phyloP scores from a whole-genome alignment of 2,888 invertebrate genomes.

The Orthonevra nobilis region DNA sequence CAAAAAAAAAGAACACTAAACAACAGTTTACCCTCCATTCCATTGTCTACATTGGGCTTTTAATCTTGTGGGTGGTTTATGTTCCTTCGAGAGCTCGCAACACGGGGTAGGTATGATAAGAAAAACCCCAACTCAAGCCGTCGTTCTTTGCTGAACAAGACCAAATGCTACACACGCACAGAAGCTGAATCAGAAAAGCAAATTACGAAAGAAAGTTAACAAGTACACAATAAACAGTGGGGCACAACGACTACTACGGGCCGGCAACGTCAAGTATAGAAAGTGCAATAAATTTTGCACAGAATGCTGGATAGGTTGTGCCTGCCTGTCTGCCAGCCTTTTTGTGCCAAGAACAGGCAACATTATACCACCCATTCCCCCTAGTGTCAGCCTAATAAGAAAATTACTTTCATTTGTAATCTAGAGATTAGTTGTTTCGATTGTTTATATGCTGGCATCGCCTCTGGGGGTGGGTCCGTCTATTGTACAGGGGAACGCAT shows the following conservation, averaged over 20 bases:
- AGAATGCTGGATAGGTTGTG: constrained; percentile 35
- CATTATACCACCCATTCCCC: no score
- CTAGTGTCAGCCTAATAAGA: constrained; percentile 33
- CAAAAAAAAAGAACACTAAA: constrained; percentile 9
- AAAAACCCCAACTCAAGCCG: not conserved
- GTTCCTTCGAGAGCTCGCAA: constrained; percentile 50
- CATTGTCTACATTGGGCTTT: constrained; percentile 79
- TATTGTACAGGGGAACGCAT: constrained; percentile 15
- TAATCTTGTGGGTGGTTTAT: constrained; percentile 78
- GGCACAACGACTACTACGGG: not conserved
- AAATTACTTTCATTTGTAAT: constrained; percentile 67
- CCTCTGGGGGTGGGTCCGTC: not conserved
- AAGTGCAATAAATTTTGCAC: constrained; percentile 68
- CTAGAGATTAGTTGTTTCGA: constrained; percentile 68
- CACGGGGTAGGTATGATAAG: constrained; percentile 36
- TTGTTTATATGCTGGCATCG: constrained; percentile 33
- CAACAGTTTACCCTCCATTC: constrained; percentile 75
- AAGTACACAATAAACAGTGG: constrained; percentile 39
- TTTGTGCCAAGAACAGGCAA: constrained; percentile 33
- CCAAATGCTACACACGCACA: constrained; percentile 36
- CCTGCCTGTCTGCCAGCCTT: not conserved
- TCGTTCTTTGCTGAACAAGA: not conserved
- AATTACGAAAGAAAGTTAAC: constrained; percentile 67
- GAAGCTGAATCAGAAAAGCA: constrained; percentile 45
- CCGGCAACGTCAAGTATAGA: constrained; percentile 39